Evolutionary conservation across 2,113 vertebrate genomes (phyloP), one percentile per base, ranked within the genome.

Genomic region (Pelecanus crispus): DNA sequence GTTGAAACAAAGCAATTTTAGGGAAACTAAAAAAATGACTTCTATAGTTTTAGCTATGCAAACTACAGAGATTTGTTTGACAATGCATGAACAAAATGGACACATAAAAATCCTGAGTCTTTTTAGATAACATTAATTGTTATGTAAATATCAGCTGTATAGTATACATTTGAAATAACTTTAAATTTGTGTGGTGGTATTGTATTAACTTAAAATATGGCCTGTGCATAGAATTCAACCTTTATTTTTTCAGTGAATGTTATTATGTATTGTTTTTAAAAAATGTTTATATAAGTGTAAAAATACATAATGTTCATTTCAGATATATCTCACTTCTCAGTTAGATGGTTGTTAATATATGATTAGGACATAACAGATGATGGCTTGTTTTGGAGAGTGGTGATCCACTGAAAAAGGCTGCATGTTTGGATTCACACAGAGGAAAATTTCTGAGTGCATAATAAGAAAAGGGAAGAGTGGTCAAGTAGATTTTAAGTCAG

Each of bases 91-190:
- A 67, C 28, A 92, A 81, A 89, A 63, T 24, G 17, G 17, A 34
- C 5, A 47, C 13, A 12, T 32, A 36, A 80, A n/a, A 9, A 0
- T 1, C n/a, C 6, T 1, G 1, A n/a, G 12, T 70, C 12, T 55
- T 77, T 92, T 78, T 71, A 68, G 20, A n/a, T 62, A 36, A 65
- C 7, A 2, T 40, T 92, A 40, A 31, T 81, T 62, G 5, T 58
- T 81, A 26, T 82, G 81, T 49, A 22, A 75, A 79, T 75, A 28
- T 44, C 31, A 78, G 6, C 22, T 81, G 5, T 44, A 18, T 49
- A 19, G 5, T 40, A 34, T 45, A n/a, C 7, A 50, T 58, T 86
- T 84, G 38, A 83, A 94, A 86, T 71, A 75, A n/a, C 29, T 82
- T 78, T 26, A 56, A 62, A 38, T 71, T 87, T 86, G 31, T 42